Evolutionary conservation across 2,113 vertebrate species (phyloP), one percentile per base, ranked within the genome.

Genomic region (Myodes glareolus): DNA sequence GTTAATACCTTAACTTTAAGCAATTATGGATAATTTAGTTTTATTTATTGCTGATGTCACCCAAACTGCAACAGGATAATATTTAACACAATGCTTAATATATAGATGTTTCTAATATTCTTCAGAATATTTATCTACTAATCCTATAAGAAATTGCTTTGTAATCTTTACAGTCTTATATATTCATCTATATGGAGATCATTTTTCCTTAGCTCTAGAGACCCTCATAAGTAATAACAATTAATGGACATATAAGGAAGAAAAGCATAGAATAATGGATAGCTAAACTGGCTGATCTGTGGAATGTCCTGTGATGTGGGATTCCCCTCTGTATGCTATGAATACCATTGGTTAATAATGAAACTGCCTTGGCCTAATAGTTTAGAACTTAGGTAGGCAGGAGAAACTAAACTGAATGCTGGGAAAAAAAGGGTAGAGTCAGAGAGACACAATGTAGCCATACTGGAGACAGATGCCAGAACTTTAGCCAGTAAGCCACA

Each of bases 21-120:
- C 93, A 98, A 97, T 98, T 96, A 96, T n/a, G 61, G 98, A 98
- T 98, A 97, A 97, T 98, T 98, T 95, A 21, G 25, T 97, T 96
- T 95, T 97, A 97, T 98, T 97, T 97, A 98, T 97, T 98, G 97
- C 92, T 92, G 45, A 87, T 97, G 73, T 96, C 87, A 97, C 93
- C 88, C 94, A 97, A 98, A 98, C 91, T 92, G 76, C 92, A 97
- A 81, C 94, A 73, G 97, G 91, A 97, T 52, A 95, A 1, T 97
- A 97, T 97, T 98, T 98, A 98, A 86, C 96, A 98, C 31, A 97
- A 94, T 93, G 82, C 77, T 98, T 98, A 98, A 98, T 98, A 97
- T 94, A 92, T 97, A 97, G 85, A 96, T 96, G 92, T 96, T 98
- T 96, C 93, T 95, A 92, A 91, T 94, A 95, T 87, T 47, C 82